These are phyloP conservation scores for Punctoribates punctum DNA, from an alignment of 2,888 invertebrate species.

Conservation along the genomic window DNA sequence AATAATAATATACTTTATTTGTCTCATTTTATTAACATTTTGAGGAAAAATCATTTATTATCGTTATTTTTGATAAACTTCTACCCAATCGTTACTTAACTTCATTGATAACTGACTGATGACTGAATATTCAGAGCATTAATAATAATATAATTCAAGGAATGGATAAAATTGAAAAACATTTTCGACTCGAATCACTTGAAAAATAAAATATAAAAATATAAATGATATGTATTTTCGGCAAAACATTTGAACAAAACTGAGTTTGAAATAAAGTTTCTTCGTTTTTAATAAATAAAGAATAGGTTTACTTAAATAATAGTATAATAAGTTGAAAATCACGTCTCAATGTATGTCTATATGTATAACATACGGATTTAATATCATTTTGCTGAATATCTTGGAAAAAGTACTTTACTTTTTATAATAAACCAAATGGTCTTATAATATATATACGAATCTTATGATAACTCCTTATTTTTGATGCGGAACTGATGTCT, in stretches of 20 bases:
- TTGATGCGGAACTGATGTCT: constrained; percentile 6
- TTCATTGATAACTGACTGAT: not conserved
- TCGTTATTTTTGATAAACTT: not conserved
- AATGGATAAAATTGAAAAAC: not conserved
- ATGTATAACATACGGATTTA: no score
- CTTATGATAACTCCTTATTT: not conserved
- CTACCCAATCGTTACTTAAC: not conserved
- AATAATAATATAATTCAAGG: no score
- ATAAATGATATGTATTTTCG: not conserved
- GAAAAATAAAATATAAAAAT: not conserved
- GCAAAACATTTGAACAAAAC: not conserved
- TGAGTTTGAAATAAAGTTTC: not conserved
- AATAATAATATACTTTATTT: no score
- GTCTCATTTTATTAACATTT: not conserved
- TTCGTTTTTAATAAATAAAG: not conserved
- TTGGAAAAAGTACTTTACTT: not conserved
- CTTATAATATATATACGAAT: not conserved
- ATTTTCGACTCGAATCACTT: not conserved
- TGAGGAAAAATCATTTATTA: not conserved
- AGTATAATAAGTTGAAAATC: constrained; percentile 1
- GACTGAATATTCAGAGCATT: no score
- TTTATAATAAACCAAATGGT: not conserved
- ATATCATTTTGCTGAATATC: not conserved
- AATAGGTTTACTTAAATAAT: not conserved
- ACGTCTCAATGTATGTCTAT: not conserved